Evolutionary conservation across 37 sponge, comb jelly and placozoan species (phyloP).

Genomic region (Halichondria panicea): DNA sequence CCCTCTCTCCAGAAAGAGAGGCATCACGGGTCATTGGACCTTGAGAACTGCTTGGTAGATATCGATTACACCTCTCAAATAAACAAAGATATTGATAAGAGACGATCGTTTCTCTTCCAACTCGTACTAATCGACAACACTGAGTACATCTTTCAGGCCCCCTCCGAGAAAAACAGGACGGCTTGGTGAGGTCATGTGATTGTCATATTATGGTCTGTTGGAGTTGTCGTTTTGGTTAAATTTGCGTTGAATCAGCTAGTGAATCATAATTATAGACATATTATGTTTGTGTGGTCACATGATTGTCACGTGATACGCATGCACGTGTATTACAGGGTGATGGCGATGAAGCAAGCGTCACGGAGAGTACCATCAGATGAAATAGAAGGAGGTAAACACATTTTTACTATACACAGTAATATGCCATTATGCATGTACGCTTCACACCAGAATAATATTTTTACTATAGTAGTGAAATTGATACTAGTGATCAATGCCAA

Average conservation of each 20-base stretch:
- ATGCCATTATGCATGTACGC: too few species aligned
- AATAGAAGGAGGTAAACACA: neutral
- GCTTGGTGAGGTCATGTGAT: constrained; percentile 27
- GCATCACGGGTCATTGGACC: constrained; percentile 9
- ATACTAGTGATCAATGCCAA: too few species aligned
- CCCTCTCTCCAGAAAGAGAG: constrained; percentile 12
- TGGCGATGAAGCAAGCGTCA: too few species aligned
- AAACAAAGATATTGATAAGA: constrained; percentile 54
- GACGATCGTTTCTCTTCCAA: constrained; percentile 34
- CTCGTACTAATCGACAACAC: constrained; percentile 1
- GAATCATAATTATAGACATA: neutral
- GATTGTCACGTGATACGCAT: neutral
- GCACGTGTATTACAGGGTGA: neutral
- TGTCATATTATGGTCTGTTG: neutral
- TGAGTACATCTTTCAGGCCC: constrained; percentile 51
- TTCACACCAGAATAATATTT: too few species aligned
- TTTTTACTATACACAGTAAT: too few species aligned
- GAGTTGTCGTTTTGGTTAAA: neutral
- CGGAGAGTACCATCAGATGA: neutral
- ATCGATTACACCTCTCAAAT: constrained; percentile 57
- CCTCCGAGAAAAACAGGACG: constrained; percentile 20
- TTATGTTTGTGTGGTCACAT: neutral
- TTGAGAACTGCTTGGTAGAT: constrained; percentile 29
- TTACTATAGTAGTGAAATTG: too few species aligned
- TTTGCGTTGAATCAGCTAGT: neutral